A percentile compares a stretch with the other conserved stretches of the same genome.
Evolutionary conservation across 2,888 invertebrate species (phyloP).

Genomic region (Caenorhabditis panamensis): DNA sequence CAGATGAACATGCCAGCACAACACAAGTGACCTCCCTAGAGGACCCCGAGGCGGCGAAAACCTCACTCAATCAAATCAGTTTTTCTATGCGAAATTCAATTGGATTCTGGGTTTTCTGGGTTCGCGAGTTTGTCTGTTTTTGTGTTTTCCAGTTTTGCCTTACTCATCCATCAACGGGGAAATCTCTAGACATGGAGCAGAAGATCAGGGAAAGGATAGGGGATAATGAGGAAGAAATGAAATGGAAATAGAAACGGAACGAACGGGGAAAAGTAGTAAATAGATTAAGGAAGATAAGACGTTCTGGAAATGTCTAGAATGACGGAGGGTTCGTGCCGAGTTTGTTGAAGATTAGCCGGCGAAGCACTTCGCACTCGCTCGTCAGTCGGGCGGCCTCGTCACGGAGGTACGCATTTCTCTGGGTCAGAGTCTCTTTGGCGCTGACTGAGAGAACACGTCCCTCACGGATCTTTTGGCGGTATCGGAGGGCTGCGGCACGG

Average conservation of each 20-base stretch:
- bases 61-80: conserved; percentile 39
- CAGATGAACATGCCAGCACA: conserved; percentile 15
- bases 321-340: conserved; percentile 39
- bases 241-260: conserved; percentile 5
- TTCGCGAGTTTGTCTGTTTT: conserved; percentile 12
- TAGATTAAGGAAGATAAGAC: too few species aligned
- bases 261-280: conserved; percentile 3
- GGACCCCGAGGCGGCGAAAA: conserved; percentile 17
- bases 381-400: conserved; percentile 67
- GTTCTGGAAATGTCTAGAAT: conserved; percentile 17
- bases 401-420: conserved; percentile 73
- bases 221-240: neutral
- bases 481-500: conserved; percentile 75
- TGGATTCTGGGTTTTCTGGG: neutral
- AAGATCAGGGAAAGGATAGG: conserved; percentile 14
- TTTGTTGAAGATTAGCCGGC: conserved; percentile 60
- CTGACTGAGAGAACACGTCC: conserved; percentile 26
- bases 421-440: conserved; percentile 62
- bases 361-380: conserved; percentile 69
- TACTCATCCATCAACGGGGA: conserved; percentile 1
- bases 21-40: conserved; percentile 53
- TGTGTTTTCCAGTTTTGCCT: conserved; percentile 11
- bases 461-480: conserved; percentile 72
- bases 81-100: conserved; percentile 35
- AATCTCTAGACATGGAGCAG: neutral